Evolutionary conservation across 1,140 invertebrate genomes (phyloP).

Genomic region (Galleria mellonella): DNA sequence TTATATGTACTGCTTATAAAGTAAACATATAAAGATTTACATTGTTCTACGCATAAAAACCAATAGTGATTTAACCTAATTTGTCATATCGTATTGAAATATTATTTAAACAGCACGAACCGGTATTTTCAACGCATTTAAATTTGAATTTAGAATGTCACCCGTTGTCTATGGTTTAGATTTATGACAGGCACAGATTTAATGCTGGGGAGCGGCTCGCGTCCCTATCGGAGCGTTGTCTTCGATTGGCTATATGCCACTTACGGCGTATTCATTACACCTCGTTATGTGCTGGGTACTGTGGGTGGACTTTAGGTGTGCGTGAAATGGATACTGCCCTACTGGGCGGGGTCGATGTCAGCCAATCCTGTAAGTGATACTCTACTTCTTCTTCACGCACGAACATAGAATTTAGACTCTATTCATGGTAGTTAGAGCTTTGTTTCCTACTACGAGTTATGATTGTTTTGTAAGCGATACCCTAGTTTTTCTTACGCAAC

Average conservation of each 20-base stretch:
- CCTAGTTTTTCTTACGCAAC: slow-evolving; percentile 41
- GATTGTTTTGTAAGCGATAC: slow-evolving; percentile 63
- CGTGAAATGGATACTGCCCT: slow-evolving; percentile 41
- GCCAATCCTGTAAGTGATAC: slow-evolving; percentile 71
- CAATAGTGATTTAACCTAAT: too few species aligned
- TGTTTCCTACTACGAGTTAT: slow-evolving; percentile 3
- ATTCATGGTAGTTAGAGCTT: background rate
- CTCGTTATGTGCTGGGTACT: slow-evolving; percentile 14
- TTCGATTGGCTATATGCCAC: slow-evolving; percentile 19
- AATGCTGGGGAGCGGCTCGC: slow-evolving; percentile 4
- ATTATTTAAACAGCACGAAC: too few species aligned
- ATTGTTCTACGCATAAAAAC: too few species aligned
- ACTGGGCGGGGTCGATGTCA: slow-evolving; percentile 48
- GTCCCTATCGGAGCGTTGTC: slow-evolving; percentile 1
- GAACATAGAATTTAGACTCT: slow-evolving; percentile 22
- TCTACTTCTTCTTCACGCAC: slow-evolving; percentile 43
- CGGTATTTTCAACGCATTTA: background rate
- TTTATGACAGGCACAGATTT: slow-evolving; percentile 9
- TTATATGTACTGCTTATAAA: too few species aligned
- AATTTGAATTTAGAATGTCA: slow-evolving; percentile 9
- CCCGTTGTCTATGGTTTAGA: slow-evolving; percentile 5
- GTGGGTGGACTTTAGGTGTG: slow-evolving; percentile 48
- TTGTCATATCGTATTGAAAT: too few species aligned
- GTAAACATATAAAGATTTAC: too few species aligned
- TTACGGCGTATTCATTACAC: slow-evolving; percentile 22